Evolutionary conservation across 1,140 invertebrate species (phyloP), one percentile per base, ranked within the genome.

Genomic region (Neelides sp.): DNA sequence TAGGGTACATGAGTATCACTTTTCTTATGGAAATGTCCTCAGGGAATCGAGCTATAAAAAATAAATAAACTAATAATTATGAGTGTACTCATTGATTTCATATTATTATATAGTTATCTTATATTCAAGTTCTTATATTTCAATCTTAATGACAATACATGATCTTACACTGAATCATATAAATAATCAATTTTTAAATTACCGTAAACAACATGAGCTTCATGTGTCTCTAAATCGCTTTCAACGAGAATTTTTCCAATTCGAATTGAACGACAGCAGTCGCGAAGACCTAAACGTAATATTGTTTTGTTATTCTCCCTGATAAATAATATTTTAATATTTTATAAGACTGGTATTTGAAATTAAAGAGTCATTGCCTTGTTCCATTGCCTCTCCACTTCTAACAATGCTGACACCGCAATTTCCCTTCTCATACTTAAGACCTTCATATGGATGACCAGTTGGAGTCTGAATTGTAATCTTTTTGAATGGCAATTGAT

Each of bases 221-320:
- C 90, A 59, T 97, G 91, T 0, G 90, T 96, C 59, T 96, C 91
- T 30, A 82, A 80, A 73, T 97, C 90, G 63, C 84, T 93, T 68
- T 96, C 90, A n/a, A 98, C 87, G 43, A 98, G 69, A 62, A 98
- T 97, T 73, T 98, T 98, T 22, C 93, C 95, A 58, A 98, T 97
- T 51, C 89, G 74, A 62, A 98, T 98, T 7, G 91, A 96, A 4
- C 94, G 78, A 70, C 94, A 98, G 69, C 94, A 98, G 66, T 98
- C 93, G 41, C 94, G 70, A 15, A 98, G 69, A 19, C 93, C 93
- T 77, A 86, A 69, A 12, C 8, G 19, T 8, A 40, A 40, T 8
- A 8, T 40, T 19, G 8, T 40, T 19, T 12, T 8, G 10, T 10
- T 19, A 40, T 40, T 19, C 37, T 8, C 10, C 19, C 8, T 40